Percentiles rank a stretch among this genome's conserved stretches.
These are phyloP conservation scores for Pseudachorutes palmiensis DNA, from an alignment of 1,140 invertebrate species.

Conservation along the genomic window DNA sequence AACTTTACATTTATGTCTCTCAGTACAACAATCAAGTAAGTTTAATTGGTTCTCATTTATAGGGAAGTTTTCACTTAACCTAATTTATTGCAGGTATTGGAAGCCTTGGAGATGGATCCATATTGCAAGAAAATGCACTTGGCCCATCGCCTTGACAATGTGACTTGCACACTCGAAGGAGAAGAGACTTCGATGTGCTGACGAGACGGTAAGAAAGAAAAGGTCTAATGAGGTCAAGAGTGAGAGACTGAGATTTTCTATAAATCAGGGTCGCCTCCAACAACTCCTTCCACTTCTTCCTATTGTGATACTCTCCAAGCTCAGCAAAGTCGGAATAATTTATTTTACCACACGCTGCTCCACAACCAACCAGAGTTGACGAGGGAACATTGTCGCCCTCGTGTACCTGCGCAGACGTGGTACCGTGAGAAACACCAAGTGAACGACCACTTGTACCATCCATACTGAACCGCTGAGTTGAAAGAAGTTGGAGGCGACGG, in stretches of 20 bases:
- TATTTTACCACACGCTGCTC: constrained; percentile 32
- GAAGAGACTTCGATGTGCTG: constrained; percentile 54
- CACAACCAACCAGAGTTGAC: constrained; percentile 21
- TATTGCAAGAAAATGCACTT: constrained; percentile 78
- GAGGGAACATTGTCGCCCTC: neutral
- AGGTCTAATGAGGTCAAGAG: constrained; percentile 40
- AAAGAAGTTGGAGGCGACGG: constrained; percentile 13
- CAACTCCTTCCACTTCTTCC: constrained; percentile 29
- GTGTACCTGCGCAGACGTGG: neutral
- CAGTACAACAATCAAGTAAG: constrained; percentile 85
- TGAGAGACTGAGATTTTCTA: no score
- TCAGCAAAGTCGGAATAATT: constrained; percentile 19
- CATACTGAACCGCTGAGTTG: neutral
- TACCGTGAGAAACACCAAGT: neutral
- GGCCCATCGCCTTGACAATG: constrained; percentile 78
- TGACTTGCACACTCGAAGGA: constrained; percentile 78
- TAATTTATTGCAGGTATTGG: constrained; percentile 55
- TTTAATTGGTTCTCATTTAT: no score
- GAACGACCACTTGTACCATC: neutral
- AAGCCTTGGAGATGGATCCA: constrained; percentile 70
- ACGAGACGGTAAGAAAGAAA: neutral
- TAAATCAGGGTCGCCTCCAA: constrained; percentile 25
- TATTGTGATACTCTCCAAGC: constrained; percentile 28
- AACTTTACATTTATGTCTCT: constrained; percentile 86
- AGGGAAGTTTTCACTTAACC: no score